Evolutionary conservation across 30 jellyfish, hydroid and myxozoan genomes (phyloP), one percentile per base, ranked within the genome.

Genomic region (Hydractinia symbiolongicarpus): DNA sequence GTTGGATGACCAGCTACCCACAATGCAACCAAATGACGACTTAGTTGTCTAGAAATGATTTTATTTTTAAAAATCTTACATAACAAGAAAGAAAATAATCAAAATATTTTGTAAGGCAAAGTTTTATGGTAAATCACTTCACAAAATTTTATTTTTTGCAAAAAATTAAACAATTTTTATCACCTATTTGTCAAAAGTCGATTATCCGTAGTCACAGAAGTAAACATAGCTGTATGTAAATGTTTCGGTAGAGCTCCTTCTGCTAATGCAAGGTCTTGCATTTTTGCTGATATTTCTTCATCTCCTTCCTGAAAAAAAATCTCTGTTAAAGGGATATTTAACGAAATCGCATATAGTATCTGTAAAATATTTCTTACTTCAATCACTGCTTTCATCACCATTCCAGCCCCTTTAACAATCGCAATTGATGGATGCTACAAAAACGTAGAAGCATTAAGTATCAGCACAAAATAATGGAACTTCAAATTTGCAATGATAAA

Each of bases 1-100:
- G 98, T 92, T 54, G 96, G 95, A 73, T 92, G 96, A 4, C 96
- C 98, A 10, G 96, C 86, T 3, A 92, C 95, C 98, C 98, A 92
- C 30, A 86, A 86, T 16, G 95, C 98, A 55, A 92, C 96, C 17
- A 92, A 84, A 79, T 92, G 98, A 5, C 98, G 95, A 69, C 98
- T 92, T 61, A 92, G 87, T 75, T 92, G 98, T 81, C 98, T 92
- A 70, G 49, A 67, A 51, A 8, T 9, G 16, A 56, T 40, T 9
- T 17, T 17, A 7, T 58, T 7, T 6, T 0, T 7, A 7, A n/a
- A 64, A 51, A n/a, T n/a, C 69, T 64, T 19, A 15, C 54, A 15
- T 5, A 71, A 58, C 56, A 60, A 57, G 6, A 77, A 49, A 61
- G 1, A 8, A 49, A 20, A 30, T 6, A 8, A 7, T 77, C 19